Conservation (phyloP, 2,113 vertebrate genomes). For the Menura novaehollandiae region DNA sequence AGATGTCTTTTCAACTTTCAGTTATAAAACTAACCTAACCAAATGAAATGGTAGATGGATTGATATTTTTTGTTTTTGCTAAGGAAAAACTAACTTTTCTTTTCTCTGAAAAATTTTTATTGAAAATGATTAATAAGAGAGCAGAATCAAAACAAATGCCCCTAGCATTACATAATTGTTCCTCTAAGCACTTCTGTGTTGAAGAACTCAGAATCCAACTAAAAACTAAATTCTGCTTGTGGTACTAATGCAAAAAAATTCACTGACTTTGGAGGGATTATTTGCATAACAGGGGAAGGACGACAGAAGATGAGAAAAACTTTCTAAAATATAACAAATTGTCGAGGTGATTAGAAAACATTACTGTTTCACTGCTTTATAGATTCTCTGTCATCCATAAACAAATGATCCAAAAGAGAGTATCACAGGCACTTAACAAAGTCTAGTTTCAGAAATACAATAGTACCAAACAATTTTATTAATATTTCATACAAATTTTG, state of each 20-base stretch:
- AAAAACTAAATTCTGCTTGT: background rate
- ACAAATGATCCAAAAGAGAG: constrained; percentile 33
- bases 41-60: background rate
- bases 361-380: background rate
- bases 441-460: constrained; percentile 54
- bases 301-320: background rate
- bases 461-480: constrained; percentile 65
- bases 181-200: background rate
- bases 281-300: background rate
- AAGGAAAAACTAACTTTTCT: background rate
- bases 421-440: constrained; percentile 45
- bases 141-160: background rate
- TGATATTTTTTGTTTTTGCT: background rate
- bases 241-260: background rate
- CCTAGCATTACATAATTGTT: background rate
- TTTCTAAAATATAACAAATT: background rate
- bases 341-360: background rate
- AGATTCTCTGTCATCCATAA: background rate
- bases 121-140: background rate
- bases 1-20: background rate
- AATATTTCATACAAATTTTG: constrained; percentile 47
- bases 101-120: background rate
- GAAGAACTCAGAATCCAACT: constrained; percentile 3
- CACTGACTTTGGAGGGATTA: background rate
- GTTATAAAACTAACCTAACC: background rate